Base-by-base conservation (phyloP, 1,140 invertebrate genomes). In the Papilio helenus region DNA sequence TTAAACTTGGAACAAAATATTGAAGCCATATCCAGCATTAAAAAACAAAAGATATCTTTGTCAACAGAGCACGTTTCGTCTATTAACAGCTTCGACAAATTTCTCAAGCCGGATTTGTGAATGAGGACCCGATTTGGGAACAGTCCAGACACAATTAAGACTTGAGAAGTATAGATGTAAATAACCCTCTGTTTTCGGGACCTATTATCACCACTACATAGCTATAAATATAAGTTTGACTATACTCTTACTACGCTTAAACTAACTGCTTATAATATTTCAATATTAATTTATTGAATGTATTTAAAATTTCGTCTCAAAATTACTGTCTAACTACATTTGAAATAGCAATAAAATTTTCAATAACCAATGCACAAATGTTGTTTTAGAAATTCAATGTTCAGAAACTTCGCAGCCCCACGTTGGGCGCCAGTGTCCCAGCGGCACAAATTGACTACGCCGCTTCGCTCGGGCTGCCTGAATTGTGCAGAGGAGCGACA, bases 361-460 rank as follows among this genome's bases (percentile, higher is more conserved):
- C 72, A 23, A 74, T 74, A 49, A 46, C n/a, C 42, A 79, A 77
- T 77, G 51, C 55, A 72, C 42, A 49, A 23, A 42, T 29, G 42
- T 72, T n/a, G 26, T 65, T 79, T 76, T 34, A n/a, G 26, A 73
- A 49, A 29, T 73, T 72, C 46, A 44, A 51, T 72, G 44, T 46
- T 76, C 46, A 23, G 26, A 76, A 80, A 81, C 80, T 85, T 80
- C 42, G 55, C 39, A 34, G 85, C 85, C 85, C 86, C 87, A 79
- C 80, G 88, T 85, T 89, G 90, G 88, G 90, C 89, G 89, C 89
- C 89, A 93, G 83, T 84, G 85, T 88, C 85, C 84, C 83, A 82
- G 72, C 79, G 81, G 80, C 68, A 87, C 86, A 91, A 93, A 93
- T 91, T 92, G 89, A 92, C 90, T 92, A 86, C 88, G 88, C 87